Base-by-base conservation (phyloP, 2,888 invertebrate species). In the Clusia tigrina region DNA sequence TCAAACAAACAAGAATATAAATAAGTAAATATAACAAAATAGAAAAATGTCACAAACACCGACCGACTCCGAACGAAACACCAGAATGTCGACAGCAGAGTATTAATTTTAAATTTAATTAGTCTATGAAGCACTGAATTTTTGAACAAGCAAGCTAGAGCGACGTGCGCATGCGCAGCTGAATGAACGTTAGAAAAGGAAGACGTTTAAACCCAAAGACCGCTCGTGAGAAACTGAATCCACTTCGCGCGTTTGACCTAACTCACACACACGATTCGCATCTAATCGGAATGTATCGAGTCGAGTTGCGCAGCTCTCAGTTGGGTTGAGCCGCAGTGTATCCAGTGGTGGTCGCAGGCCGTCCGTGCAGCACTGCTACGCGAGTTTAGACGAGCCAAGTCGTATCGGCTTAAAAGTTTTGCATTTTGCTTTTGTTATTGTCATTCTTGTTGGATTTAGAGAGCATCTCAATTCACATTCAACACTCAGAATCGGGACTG, bases 201-300 rank as follows among this genome's bases (percentile, higher is more conserved):
- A 68, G 63, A 70, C 70, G 70, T 71, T 67, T 68, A 63, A 69
- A 71, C 62, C 69, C 60, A 69, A 67, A 66, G 70, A 70, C 71
- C 69, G 71, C 68, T 70, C 71, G 71, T 63, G 69, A 71, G 71
- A 69, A 70, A 71, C 71, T 69, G 64, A 68, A n/a, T 18, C 20
- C 3, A 12, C 12, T 24, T 53, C n/a, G 24, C 25, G 53, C 22
- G n/a, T n/a, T 18, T 25, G 37, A 54, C 18, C 17, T 12, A 18
- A 22, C 51, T 17, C 18, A 51, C 3, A 51, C 10, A 17, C 22
- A 51, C 22, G n/a, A n/a, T n/a, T n/a, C n/a, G n/a, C n/a, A n/a
- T n/a, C n/a, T n/a, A n/a, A n/a, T n/a, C n/a, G n/a, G n/a, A n/a
- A n/a, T n/a, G n/a, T n/a, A n/a, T n/a, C n/a, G n/a, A n/a, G n/a